Conservation (phyloP, 1,140 invertebrate genomes). For the Wasmannia auropunctata region DNA sequence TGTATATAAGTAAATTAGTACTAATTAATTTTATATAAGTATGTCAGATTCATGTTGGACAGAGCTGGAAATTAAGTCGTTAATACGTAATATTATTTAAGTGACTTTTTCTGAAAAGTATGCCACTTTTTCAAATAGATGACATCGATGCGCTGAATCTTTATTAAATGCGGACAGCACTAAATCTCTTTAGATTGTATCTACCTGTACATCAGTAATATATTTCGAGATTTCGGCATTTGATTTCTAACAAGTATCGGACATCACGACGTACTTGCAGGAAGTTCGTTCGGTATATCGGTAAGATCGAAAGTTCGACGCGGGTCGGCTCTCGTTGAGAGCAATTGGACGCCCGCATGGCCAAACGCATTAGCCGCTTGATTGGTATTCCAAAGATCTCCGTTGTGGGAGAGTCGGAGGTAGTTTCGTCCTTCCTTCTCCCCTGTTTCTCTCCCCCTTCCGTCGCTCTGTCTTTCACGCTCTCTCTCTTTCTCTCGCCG, state of each 20-base stretch:
- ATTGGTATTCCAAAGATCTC: constrained; percentile 82
- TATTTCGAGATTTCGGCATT: not conserved
- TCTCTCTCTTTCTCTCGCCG: constrained; percentile 44
- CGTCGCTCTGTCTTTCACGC: constrained; percentile 16
- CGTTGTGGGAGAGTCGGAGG: constrained; percentile 70
- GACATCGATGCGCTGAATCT: not conserved
- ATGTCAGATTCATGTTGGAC: not conserved
- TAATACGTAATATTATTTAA: not conserved
- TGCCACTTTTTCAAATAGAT: not conserved
- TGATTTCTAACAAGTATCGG: constrained; percentile 3
- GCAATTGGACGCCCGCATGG: constrained; percentile 82
- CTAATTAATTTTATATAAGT: not conserved
- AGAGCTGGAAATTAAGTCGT: not conserved
- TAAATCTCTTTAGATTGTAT: not conserved
- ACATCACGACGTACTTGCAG: not conserved
- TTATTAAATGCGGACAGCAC: not conserved
- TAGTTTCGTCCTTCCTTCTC: constrained; percentile 45
- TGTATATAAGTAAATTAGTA: not conserved
- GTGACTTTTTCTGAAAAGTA: not conserved
- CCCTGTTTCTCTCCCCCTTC: constrained; percentile 27
- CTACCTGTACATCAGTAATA: not conserved
- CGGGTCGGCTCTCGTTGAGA: constrained; percentile 62
- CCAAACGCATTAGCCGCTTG: constrained; percentile 80
- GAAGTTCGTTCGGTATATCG: constrained; percentile 34
- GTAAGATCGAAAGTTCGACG: constrained; percentile 54